These are phyloP conservation scores for Anoplius nigerrimus DNA, from an alignment of 2,888 invertebrate species.

Conservation along the genomic window DNA sequence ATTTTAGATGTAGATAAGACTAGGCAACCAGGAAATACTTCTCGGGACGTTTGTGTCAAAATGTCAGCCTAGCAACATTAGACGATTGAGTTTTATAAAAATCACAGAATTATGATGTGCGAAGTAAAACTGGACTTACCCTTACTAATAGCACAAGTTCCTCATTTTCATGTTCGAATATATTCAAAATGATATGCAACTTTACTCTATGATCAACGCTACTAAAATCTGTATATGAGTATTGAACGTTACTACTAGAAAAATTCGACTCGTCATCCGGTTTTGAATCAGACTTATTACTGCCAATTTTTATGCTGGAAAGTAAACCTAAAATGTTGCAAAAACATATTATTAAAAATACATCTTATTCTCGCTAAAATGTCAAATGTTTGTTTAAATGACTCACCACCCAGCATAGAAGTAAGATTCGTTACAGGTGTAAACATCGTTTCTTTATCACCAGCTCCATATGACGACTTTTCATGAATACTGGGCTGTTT, in stretches of 20 bases:
- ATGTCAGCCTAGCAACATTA: slow-evolving; percentile 67
- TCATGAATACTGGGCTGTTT: slow-evolving; percentile 55
- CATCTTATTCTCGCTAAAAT: background rate
- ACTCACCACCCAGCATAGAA: slow-evolving; percentile 76
- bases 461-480: slow-evolving; percentile 40
- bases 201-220: slow-evolving; percentile 80
- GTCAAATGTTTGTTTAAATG: background rate
- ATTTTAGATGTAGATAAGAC: slow-evolving; percentile 77
- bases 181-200: slow-evolving; percentile 77
- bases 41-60: slow-evolving; percentile 70
- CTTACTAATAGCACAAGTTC: slow-evolving; percentile 77
- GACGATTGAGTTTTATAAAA: background rate
- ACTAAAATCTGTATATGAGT: slow-evolving; percentile 77
- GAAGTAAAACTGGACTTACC: slow-evolving; percentile 59
- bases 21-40: slow-evolving; percentile 75
- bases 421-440: slow-evolving; percentile 65
- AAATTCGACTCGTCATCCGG: slow-evolving; percentile 57
- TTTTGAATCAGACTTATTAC: slow-evolving; percentile 71
- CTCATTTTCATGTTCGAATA: slow-evolving; percentile 78
- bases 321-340: slow-evolving; percentile 72
- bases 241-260: slow-evolving; percentile 73
- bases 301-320: slow-evolving; percentile 74
- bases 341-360: background rate
- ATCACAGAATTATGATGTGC: slow-evolving; percentile 1
- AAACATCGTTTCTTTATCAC: slow-evolving; percentile 51